Evolutionary conservation across 1,140 invertebrate genomes (phyloP), one percentile per base, ranked within the genome.

Genomic region (Mamestra configurata): DNA sequence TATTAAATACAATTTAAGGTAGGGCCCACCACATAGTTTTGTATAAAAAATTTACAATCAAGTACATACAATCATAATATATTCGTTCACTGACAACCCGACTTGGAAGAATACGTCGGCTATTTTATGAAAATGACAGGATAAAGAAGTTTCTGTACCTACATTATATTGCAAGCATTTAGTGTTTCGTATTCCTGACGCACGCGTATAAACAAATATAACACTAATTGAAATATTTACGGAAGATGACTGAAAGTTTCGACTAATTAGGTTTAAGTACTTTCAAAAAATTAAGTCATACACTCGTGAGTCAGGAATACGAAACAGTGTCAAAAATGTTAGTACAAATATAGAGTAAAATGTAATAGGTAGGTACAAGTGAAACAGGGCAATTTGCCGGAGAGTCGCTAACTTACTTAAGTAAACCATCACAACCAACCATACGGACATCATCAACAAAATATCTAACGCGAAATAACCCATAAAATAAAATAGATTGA

Each of bases 341-440:
- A 89, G 88, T 90, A 91, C 89, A 91, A 90, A 92, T 83, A 84
- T 90, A 86, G 84, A 84, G 81, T 85, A 85, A 84, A 86, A 86
- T 84, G 79, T 88, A 90, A 86, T 84, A 88, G 75, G 79, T 88
- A 87, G 86, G 81, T 87, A 89, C 80, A 49, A 61, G 85, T 89
- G 80, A 88, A 86, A 89, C 86, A 92, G 85, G 88, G 83, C 84
- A 86, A 83, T 87, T 92, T 87, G 91, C 87, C 88, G 89, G 90
- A 92, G 90, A 92, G 89, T 93, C 82, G 84, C 89, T 93, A 93
- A 93, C 91, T 94, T 93, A 94, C 92, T 94, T 94, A 94, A 94
- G 93, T 94, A 94, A 94, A 94, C 89, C 93, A 93, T 94, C 93
- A 94, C 93, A 94, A 94, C 93, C 93, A 94, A 94, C 92, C 92